Evolutionary conservation across 2,113 vertebrate species (phyloP).

Genomic region (Eublepharis macularius): DNA sequence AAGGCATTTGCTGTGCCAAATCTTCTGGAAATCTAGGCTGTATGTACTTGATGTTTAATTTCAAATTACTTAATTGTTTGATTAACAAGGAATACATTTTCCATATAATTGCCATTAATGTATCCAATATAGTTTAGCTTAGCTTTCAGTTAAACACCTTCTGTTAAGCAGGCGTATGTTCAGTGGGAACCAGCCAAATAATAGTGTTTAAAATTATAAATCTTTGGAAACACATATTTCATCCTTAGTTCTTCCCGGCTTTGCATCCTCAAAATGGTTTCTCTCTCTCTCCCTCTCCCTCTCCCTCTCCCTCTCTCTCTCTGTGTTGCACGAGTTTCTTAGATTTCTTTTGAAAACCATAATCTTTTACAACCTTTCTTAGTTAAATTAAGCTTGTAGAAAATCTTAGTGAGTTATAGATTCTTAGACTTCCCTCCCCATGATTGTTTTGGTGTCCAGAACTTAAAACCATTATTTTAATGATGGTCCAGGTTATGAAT

Average conservation of each 20-base stretch:
- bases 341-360: not conserved
- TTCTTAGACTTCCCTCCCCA: not conserved
- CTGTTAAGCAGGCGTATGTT: not conserved
- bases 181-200: not conserved
- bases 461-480: too few relatives aligned
- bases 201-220: slow-evolving; percentile 11
- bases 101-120: not conserved
- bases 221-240: not conserved
- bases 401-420: not conserved
- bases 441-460: not conserved
- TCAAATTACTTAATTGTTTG: slow-evolving; percentile 20
- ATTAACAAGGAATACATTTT: slow-evolving; percentile 9
- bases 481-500: too few relatives aligned
- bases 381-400: not conserved
- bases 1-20: not conserved
- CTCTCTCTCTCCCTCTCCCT: too few relatives aligned
- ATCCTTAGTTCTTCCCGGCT: not conserved
- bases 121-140: slow-evolving; percentile 6
- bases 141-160: not conserved
- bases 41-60: not conserved
- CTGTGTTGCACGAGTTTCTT: not conserved
- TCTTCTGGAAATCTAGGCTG: not conserved
- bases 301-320: too few relatives aligned
- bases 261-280: not conserved
- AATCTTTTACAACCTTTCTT: not conserved